phyloP scores from a whole-genome alignment of 2,797 vertebrate species.

The Leucoraja ocellata region DNA sequence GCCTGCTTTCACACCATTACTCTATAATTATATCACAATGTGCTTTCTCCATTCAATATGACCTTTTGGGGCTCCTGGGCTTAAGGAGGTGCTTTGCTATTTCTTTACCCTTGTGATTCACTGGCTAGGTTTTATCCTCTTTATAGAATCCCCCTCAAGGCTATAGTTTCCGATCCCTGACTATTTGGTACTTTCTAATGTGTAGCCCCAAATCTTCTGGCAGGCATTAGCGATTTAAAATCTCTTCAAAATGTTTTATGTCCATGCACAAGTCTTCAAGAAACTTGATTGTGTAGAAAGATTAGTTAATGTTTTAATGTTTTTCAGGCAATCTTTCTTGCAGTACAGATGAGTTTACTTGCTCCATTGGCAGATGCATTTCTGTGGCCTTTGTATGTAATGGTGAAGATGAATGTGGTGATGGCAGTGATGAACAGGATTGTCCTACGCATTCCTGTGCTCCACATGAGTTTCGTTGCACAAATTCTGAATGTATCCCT shows the following conservation, averaged over 20 bases:
- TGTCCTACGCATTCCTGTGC: slow-evolving; percentile 78
- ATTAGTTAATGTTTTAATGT: not conserved
- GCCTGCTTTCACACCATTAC: no score
- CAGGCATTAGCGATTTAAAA: not conserved
- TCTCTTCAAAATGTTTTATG: not conserved
- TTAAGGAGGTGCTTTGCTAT: no score
- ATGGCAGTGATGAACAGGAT: slow-evolving; percentile 78
- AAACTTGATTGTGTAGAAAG: not conserved
- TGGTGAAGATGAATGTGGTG: slow-evolving; percentile 84
- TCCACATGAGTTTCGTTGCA: slow-evolving; percentile 81
- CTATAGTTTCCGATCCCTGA: not conserved
- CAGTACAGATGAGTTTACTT: slow-evolving; percentile 83
- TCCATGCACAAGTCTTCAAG: not conserved
- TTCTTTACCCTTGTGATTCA: not conserved
- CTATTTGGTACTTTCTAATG: not conserved
- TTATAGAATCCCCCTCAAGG: no score
- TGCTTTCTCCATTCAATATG: no score
- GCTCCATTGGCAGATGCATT: slow-evolving; percentile 79
- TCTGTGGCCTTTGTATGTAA: slow-evolving; percentile 89
- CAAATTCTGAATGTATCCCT: slow-evolving; percentile 80
- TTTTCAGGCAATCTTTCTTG: slow-evolving; percentile 82
- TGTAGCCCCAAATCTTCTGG: not conserved
- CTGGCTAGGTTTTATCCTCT: not conserved
- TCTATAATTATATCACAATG: no score
- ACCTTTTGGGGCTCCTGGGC: no score